phyloP scores from a whole-genome alignment of 2,797 vertebrate species.

The Selene dorsalis region DNA sequence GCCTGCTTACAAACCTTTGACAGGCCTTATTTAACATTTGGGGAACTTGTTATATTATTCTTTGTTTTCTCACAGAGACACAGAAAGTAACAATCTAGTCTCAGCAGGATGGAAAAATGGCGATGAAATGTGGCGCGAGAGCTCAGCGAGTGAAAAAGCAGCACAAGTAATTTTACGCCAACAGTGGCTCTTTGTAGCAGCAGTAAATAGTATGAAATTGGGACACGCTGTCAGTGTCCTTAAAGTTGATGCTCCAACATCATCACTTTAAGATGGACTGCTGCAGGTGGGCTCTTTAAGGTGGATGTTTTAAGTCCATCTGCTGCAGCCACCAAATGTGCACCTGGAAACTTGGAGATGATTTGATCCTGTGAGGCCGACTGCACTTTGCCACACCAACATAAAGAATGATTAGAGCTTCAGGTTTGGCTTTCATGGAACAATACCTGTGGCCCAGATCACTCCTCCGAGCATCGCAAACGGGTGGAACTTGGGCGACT shows the following conservation, averaged over 20 bases:
- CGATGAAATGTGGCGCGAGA: neutral
- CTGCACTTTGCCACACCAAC: neutral
- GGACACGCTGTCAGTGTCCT: neutral
- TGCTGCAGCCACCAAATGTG: neutral
- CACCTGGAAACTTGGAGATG: neutral
- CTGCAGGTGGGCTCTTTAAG: neutral
- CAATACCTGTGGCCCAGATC: conserved; percentile 94
- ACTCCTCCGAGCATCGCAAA: conserved; percentile 92
- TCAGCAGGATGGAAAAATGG: neutral
- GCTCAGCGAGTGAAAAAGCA: neutral
- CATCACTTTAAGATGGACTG: neutral
- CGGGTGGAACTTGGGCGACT: conserved; percentile 89
- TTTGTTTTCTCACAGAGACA: neutral
- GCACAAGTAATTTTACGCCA: neutral
- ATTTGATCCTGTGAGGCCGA: neutral
- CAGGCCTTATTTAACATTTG: neutral
- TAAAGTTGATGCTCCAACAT: neutral
- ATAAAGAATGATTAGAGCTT: neutral
- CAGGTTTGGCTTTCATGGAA: neutral
- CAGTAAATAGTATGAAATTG: neutral
- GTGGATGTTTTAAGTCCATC: neutral
- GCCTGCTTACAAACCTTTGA: neutral
- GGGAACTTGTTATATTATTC: neutral
- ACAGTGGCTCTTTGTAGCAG: neutral
- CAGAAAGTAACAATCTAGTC: neutral